Evolutionary conservation across 2,797 vertebrate genomes (phyloP).

Genomic region (Mus spretus): DNA sequence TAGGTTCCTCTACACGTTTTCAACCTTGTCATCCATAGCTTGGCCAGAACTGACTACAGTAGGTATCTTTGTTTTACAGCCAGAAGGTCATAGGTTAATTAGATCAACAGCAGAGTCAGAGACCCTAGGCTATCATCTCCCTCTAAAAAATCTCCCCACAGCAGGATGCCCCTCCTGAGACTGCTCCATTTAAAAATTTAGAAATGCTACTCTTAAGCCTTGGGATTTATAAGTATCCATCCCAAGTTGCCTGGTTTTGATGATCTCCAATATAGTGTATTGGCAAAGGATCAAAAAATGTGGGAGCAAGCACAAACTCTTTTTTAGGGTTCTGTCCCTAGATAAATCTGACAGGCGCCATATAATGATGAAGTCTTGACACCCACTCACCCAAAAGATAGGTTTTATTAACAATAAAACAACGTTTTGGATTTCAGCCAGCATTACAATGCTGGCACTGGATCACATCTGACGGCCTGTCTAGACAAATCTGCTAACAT

Average conservation of each 20-base stretch:
- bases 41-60: background rate
- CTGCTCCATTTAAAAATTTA: constrained; percentile 41
- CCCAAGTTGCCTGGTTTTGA: constrained; percentile 71
- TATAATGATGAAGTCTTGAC: constrained; percentile 76
- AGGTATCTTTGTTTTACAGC: background rate
- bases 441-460: constrained; percentile 54
- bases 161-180: constrained; percentile 36
- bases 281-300: constrained; percentile 79
- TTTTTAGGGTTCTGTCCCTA: constrained; percentile 75
- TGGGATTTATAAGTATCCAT: constrained; percentile 67
- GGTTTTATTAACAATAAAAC: constrained; percentile 83
- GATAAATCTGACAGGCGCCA: constrained; percentile 82
- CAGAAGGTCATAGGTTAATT: constrained; percentile 43
- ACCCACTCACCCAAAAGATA: constrained; percentile 78
- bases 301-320: constrained; percentile 51
- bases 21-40: background rate
- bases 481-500: constrained; percentile 79
- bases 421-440: constrained; percentile 76
- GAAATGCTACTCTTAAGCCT: constrained; percentile 44
- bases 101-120: constrained; percentile 5
- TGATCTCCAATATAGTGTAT: constrained; percentile 57
- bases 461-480: constrained; percentile 73
- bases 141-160: background rate
- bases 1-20: background rate
- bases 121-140: constrained; percentile 1